Conservation (phyloP, 2,888 invertebrate species). For the Anagyrus pseudococci region DNA sequence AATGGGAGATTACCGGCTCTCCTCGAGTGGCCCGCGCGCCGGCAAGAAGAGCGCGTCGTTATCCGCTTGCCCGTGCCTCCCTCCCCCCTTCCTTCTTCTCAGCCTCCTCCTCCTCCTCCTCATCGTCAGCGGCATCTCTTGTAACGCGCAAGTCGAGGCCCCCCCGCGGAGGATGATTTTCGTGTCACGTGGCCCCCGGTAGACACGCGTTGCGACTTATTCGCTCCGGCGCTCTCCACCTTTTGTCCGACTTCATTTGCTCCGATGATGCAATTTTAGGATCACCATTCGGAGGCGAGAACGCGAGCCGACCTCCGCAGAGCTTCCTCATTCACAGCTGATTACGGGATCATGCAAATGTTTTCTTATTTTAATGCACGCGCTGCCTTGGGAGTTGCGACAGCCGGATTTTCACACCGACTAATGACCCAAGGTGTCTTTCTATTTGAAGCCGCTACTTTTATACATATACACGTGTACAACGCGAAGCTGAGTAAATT, state of each 20-base stretch:
- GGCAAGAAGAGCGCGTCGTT: constrained; percentile 35
- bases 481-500: no score
- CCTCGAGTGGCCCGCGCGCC: constrained; percentile 8
- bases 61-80: constrained; percentile 31
- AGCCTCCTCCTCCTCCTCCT: no score
- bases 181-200: no score
- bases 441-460: no score
- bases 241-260: constrained; percentile 6
- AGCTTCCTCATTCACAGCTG: background rate
- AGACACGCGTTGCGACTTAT: constrained; percentile 35
- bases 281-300: background rate
- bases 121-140: no score
- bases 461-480: no score
- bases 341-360: constrained; percentile 19
- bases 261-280: constrained; percentile 36
- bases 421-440: no score
- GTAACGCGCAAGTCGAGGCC: no score
- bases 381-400: no score
- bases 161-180: no score
- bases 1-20: constrained; percentile 47
- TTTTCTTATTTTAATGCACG: background rate
- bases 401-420: no score
- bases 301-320: no score
- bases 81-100: constrained; percentile 18
- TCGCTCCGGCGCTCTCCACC: constrained; percentile 9